A percentile compares a stretch with the other conserved stretches of the same genome.
These are phyloP conservation scores for Buathra laborator DNA, from an alignment of 2,888 invertebrate species.

Conservation along the genomic window DNA sequence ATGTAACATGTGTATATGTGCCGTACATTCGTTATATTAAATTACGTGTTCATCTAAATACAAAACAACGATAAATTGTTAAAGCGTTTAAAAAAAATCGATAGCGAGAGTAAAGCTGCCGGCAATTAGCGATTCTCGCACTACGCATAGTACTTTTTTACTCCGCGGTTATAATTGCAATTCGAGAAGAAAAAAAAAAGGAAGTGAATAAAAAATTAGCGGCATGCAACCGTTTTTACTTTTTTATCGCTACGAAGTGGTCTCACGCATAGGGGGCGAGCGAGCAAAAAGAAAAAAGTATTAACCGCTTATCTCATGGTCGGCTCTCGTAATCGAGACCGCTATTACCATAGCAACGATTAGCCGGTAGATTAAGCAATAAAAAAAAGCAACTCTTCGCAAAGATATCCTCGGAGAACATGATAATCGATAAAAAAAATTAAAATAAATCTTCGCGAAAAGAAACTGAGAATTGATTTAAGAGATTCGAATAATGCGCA, in stretches of 20 bases:
- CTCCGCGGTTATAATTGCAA: neutral
- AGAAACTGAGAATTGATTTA: neutral
- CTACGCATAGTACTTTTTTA: neutral
- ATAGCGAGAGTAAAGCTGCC: neutral
- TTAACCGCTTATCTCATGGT: constrained; percentile 11
- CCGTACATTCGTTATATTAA: constrained; percentile 13
- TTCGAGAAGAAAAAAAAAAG: constrained; percentile 2
- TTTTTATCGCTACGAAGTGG: constrained; percentile 7
- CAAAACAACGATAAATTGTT: neutral
- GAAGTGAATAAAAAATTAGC: neutral
- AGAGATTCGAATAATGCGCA: neutral
- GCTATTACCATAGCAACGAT: constrained; percentile 25
- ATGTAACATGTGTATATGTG: neutral
- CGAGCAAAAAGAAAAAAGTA: neutral
- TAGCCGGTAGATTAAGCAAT: constrained; percentile 1
- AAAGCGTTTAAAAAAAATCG: neutral
- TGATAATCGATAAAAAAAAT: neutral
- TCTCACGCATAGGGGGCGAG: constrained; percentile 1
- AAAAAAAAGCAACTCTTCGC: neutral
- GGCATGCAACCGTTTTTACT: neutral
- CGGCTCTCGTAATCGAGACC: constrained; percentile 4
- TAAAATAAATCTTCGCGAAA: neutral
- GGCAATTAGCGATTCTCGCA: too few relatives aligned
- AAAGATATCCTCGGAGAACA: neutral
- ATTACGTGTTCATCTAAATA: constrained; percentile 34